phyloP scores from a whole-genome alignment of 1,140 invertebrate species.

The Drosophila repletoides region DNA sequence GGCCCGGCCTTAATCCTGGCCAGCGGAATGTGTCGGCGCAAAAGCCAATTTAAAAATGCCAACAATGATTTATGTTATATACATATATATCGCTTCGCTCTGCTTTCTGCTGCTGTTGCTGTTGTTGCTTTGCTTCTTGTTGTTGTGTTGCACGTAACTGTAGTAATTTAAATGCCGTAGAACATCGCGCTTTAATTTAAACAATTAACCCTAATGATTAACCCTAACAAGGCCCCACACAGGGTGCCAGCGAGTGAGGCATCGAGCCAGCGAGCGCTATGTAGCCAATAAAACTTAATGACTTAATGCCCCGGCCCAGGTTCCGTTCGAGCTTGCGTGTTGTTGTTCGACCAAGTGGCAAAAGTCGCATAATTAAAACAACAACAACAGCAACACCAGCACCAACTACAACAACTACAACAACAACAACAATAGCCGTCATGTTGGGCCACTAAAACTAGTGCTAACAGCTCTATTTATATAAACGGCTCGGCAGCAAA shows the following conservation, averaged over 20 bases:
- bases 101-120: background rate
- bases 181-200: constrained; percentile 70
- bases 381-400: constrained; percentile 29
- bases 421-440: constrained; percentile 26
- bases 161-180: constrained; percentile 52
- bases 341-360: constrained; percentile 52
- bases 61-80: constrained; percentile 72
- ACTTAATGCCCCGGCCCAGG: constrained; percentile 59
- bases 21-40: constrained; percentile 64
- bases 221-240: constrained; percentile 30
- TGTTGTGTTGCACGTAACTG: background rate
- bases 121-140: background rate
- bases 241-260: background rate
- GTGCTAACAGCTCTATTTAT: constrained; percentile 71
- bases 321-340: constrained; percentile 43
- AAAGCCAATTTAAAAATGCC: constrained; percentile 80
- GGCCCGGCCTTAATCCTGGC: constrained; percentile 56
- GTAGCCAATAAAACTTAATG: constrained; percentile 75
- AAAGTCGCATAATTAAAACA: constrained; percentile 68
- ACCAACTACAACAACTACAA: constrained; percentile 9
- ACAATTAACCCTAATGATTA: constrained; percentile 76
- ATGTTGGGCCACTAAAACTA: constrained; percentile 54
- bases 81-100: constrained; percentile 22
- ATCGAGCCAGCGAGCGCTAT: constrained; percentile 38
- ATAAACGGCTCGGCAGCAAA: constrained; percentile 51